Evolutionary conservation across 1,140 invertebrate species (phyloP), one percentile per base, ranked within the genome.

Genomic region (Coenobita brevimanus): DNA sequence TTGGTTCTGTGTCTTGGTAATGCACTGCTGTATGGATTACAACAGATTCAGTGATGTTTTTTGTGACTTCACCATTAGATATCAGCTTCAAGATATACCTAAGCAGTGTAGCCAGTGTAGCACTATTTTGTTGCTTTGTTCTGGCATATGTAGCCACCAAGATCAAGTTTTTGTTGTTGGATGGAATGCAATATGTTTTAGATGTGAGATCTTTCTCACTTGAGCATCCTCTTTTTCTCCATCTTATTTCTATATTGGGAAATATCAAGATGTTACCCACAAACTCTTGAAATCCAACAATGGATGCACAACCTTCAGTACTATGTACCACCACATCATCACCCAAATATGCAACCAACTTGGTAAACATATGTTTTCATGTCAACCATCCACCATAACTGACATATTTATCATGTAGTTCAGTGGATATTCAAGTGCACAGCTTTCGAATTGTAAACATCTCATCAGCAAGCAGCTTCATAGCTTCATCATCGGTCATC

Each of bases 51-150:
- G 24, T 15, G 54, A 24, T 15, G 0, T 24, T 24, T 60, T 60
- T 60, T 0, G n/a, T 60, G 1, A 24, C 2, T 60, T 60, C 54
- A 15, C 54, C 54, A 60, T 60, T 15, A 17, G 54, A 60, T 17
- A 60, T 60, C 54, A 60, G 54, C 54, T 60, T 60, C 24, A 24
- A 60, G 54, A 60, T 24, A 60, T 17, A 60, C 54, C 73, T 76
- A 41, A 76, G 73, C n/a, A n/a, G n/a, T n/a, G n/a, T n/a, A n/a
- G n/a, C n/a, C 17, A 76, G 73, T 76, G 73, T 41, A 41, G 73
- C 0, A 76, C 73, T 76, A 76, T 30, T 76, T 15, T 76, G 6
- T 76, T 76, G 73, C 73, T 76, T 76, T 15, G 27, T 76, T 76
- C 43, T 38, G 3, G 13, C 36, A 43, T 38, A n/a, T 1, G 36